Evolutionary conservation across 2,113 vertebrate genomes (phyloP).

Genomic region (Panthera tigris): DNA sequence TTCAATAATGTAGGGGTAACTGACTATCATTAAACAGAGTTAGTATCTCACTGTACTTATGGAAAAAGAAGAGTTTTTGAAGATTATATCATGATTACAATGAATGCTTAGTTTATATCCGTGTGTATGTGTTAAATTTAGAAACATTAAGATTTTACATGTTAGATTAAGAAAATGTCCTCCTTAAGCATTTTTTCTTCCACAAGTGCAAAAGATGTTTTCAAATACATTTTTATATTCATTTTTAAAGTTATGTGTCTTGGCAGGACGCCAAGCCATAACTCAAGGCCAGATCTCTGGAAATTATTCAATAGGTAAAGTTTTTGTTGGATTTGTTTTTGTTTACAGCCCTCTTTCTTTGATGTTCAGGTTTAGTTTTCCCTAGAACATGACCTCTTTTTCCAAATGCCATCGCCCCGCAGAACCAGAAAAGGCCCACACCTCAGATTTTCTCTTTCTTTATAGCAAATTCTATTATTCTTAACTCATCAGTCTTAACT

Average conservation of each 20-base stretch:
- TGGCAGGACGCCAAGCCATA: not conserved
- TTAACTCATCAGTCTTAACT: not conserved
- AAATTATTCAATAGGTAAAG: not conserved
- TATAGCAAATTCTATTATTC: not conserved
- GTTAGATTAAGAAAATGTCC: not conserved
- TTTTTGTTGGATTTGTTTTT: not conserved
- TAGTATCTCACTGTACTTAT: not conserved
- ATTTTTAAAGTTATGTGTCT: constrained; percentile 60
- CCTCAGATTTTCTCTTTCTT: not conserved
- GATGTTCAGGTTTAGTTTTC: not conserved
- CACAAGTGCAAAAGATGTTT: constrained; percentile 45
- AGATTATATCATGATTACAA: not conserved
- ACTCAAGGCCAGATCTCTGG: not conserved
- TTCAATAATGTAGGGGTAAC: not conserved
- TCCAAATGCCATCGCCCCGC: not conserved
- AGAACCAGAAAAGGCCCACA: not conserved
- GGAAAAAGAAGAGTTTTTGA: not conserved
- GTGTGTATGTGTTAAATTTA: not conserved
- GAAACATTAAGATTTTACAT: too few relatives aligned
- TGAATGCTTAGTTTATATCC: not conserved
- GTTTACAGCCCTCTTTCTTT: not conserved
- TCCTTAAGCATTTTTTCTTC: not conserved
- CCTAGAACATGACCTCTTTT: not conserved
- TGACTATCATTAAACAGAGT: not conserved
- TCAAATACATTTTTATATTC: constrained; percentile 66